Evolutionary conservation across 2,888 invertebrate species (phyloP), one percentile per base, ranked within the genome.

Genomic region (Chorisops tibialis): DNA sequence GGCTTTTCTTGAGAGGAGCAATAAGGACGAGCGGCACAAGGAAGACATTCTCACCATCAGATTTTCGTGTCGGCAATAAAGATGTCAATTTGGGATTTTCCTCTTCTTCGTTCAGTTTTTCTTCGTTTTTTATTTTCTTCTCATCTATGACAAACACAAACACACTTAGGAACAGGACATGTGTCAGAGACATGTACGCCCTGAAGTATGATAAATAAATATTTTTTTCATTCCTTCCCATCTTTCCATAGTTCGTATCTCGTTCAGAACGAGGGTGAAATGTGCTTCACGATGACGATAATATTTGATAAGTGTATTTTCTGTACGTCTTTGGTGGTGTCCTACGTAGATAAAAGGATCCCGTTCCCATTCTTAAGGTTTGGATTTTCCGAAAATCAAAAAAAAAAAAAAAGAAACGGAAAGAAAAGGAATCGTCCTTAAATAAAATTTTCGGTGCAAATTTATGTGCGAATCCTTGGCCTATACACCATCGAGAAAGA

Each of bases 31-130:
- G 18, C 39, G 19, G 18, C 41, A 18, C 38, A 16, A 6, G 16
- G 18, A 49, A 43, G 47, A 61, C 18, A 35, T 61, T 61, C 43
- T 19, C 51, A 51, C 51, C 52, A 61, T 43, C 43, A 61, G 51
- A 61, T 61, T 61, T n/a, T 61, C 43, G 51, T 61, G 61, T 45
- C 51, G 51, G 45, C 61, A 61, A 61, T 61, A 61, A 61, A 61
- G 51, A 61, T 61, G 61, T 61, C 61, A 61, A 61, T 61, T 51
- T 61, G 30, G 45, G 60, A 50, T 50, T 60, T 49, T 38, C 19
- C 51, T 11, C 38, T 41, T 21, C 19, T 3, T 11, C 21, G 6
- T 14, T 21, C 12, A 14, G 19, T 2, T n/a, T 7, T 1, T 4
- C 21, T 19, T 47, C 21, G 47, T 21, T 2, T 52, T 52, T 52